phyloP scores from a whole-genome alignment of 2,113 vertebrate genomes.

The Tachysurus fulvidraco region DNA sequence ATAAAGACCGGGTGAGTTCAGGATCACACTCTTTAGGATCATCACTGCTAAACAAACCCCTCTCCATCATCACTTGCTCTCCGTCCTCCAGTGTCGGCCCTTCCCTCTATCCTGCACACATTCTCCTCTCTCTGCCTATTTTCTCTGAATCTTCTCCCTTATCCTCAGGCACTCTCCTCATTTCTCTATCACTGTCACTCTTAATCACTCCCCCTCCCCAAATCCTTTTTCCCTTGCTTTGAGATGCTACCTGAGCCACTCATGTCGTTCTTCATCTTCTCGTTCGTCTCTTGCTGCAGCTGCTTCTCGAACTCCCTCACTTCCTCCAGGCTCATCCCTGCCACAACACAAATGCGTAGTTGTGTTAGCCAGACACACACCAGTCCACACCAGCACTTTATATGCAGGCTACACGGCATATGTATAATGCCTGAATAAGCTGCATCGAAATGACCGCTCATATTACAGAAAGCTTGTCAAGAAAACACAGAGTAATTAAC shows the following conservation, averaged over 20 bases:
- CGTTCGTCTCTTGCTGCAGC: conserved; percentile 78
- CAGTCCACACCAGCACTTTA: not conserved
- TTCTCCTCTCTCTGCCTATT: not conserved
- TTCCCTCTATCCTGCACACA: not conserved
- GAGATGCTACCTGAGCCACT: conserved; percentile 66
- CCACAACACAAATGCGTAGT: not conserved
- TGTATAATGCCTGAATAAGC: conserved; percentile 6
- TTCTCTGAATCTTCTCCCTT: conserved; percentile 2
- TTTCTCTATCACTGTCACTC: conserved; percentile 19
- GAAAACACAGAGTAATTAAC: not conserved
- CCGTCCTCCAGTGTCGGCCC: not conserved
- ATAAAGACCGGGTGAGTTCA: conserved; percentile 59
- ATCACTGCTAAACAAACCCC: conserved; percentile 18
- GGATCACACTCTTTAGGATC: conserved; percentile 63
- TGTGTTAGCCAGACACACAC: not conserved
- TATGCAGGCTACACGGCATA: not conserved
- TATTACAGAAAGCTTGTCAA: not conserved
- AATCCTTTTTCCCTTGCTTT: conserved; percentile 47
- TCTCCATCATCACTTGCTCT: not conserved
- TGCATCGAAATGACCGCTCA: not conserved
- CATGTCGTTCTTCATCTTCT: conserved; percentile 73
- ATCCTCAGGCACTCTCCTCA: conserved; percentile 4
- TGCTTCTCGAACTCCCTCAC: conserved; percentile 73
- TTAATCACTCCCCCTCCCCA: not conserved
- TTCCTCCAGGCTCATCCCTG: conserved; percentile 76